Percentiles rank a stretch among this genome's conserved stretches.
Evolutionary conservation across 2,113 vertebrate species (phyloP).

Genomic region (Corvus moneduloides): DNA sequence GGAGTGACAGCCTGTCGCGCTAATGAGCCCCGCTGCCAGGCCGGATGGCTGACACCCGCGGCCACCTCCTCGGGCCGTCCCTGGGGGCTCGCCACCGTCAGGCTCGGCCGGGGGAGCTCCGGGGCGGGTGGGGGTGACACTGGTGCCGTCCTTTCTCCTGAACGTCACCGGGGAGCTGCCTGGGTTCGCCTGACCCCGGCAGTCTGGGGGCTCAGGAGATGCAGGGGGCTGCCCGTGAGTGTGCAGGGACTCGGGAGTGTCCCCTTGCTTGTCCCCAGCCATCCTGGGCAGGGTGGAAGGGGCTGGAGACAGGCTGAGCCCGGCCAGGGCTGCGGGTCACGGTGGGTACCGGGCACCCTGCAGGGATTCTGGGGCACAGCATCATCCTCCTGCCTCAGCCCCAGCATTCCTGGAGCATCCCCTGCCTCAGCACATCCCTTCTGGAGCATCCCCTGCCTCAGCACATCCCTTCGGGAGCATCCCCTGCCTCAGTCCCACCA

Average conservation of each 20-base stretch:
- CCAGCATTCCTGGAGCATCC: too few relatives aligned
- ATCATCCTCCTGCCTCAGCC: background rate
- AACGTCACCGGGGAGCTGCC: rapidly evolving
- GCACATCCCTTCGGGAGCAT: too few relatives aligned
- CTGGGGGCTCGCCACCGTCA: background rate
- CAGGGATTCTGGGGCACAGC: background rate
- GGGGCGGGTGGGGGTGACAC: rapidly evolving
- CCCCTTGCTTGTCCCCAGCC: background rate
- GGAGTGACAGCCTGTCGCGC: background rate
- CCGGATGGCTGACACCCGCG: background rate
- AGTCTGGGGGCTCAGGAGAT: background rate
- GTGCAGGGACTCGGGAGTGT: background rate
- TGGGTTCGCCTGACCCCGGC: background rate
- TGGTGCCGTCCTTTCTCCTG: background rate
- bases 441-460: background rate
- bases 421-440: background rate
- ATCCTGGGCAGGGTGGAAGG: background rate
- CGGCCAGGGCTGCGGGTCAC: background rate
- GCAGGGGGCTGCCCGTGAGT: rapidly evolving
- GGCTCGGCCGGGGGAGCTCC: rapidly evolving
- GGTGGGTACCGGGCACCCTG: background rate
- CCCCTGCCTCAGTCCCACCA: background rate
- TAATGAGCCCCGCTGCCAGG: background rate
- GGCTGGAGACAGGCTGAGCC: background rate
- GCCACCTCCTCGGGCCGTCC: background rate